These are phyloP conservation scores for Sepioteuthis lessoniana DNA, from an alignment of 2,888 invertebrate species.

Conservation along the genomic window DNA sequence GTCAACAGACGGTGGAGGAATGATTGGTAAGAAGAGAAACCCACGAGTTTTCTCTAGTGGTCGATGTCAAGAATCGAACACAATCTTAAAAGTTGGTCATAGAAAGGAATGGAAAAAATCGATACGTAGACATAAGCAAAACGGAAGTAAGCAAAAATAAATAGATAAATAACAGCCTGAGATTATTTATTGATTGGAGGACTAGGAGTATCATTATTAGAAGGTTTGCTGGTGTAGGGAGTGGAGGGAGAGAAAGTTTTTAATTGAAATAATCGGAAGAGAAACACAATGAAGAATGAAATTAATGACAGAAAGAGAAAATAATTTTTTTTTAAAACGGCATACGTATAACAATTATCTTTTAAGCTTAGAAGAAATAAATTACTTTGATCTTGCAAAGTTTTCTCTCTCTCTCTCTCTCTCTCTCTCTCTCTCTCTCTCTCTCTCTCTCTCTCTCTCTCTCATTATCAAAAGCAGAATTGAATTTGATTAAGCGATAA, in stretches of 20 bases:
- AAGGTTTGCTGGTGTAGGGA: background rate
- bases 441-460: background rate
- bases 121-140: background rate
- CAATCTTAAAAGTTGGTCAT: slow-evolving; percentile 2
- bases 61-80: background rate
- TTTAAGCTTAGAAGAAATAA: too few species aligned
- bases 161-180: background rate
- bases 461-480: background rate
- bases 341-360: too few species aligned
- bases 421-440: background rate
- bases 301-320: background rate
- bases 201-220: background rate
- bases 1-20: too few species aligned
- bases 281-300: background rate
- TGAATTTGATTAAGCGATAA: too few species aligned
- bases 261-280: background rate
- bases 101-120: background rate
- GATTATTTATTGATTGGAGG: background rate
- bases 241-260: background rate
- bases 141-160: background rate
- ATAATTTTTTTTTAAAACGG: background rate
- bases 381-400: too few species aligned
- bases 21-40: too few species aligned
- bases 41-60: background rate
- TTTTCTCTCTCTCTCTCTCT: background rate